Conservation (phyloP, 2,113 vertebrate species). For the Bambusicola thoracicus region DNA sequence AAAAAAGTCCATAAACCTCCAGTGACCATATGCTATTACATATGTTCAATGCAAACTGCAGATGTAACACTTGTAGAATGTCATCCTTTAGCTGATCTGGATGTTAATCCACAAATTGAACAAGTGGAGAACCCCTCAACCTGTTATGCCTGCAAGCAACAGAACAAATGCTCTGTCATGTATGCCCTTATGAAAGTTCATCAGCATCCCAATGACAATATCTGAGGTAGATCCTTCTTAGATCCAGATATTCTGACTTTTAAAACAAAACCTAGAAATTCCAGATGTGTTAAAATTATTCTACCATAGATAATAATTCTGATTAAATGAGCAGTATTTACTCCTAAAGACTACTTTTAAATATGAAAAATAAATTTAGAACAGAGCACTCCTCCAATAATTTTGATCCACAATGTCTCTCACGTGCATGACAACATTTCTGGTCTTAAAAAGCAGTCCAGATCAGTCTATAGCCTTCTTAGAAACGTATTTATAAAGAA, state of each 20-base stretch:
- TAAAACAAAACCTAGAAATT: not conserved
- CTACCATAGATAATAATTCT: not conserved
- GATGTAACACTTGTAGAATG: not conserved
- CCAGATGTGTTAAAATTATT: not conserved
- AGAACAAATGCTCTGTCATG: constrained; percentile 6
- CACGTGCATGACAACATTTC: not conserved
- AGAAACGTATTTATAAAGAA: not conserved
- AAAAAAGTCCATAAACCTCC: not conserved
- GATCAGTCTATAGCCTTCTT: not conserved
- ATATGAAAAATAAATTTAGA: not conserved
- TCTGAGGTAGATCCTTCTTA: not conserved
- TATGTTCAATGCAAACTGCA: not conserved
- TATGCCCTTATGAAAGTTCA: rapidly evolving
- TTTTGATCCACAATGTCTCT: not conserved
- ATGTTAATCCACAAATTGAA: not conserved
- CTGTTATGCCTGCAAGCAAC: not conserved
- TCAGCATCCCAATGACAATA: not conserved
- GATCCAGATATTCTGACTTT: not conserved
- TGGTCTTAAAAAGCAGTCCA: not conserved
- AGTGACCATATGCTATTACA: constrained; percentile 26
- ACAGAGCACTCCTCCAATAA: rapidly evolving
- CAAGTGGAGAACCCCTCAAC: not conserved
- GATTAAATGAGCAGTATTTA: not conserved
- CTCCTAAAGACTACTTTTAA: not conserved
- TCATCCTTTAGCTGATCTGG: not conserved